Conservation (phyloP, 2,797 vertebrate species). For the Tapirus indicus region DNA sequence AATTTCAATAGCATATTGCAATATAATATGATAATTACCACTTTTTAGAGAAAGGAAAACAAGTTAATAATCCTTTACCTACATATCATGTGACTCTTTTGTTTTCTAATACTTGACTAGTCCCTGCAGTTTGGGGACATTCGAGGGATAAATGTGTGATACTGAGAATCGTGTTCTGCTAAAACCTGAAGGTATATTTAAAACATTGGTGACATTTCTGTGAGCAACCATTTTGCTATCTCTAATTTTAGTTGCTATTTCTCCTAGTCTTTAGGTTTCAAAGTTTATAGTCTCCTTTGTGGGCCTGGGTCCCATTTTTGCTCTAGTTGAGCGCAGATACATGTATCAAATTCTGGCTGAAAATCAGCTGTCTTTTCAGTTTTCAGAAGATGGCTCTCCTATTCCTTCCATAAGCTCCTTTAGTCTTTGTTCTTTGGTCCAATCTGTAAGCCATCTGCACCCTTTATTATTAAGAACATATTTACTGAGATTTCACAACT, state of each 20-base stretch:
- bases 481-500: slow-evolving; percentile 89
- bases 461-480: slow-evolving; percentile 87
- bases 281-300: slow-evolving; percentile 66
- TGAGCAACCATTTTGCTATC: slow-evolving; percentile 6
- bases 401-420: slow-evolving; percentile 73
- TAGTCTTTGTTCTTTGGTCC: slow-evolving; percentile 78
- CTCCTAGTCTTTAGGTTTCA: slow-evolving; percentile 56
- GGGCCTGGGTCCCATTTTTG: slow-evolving; percentile 68
- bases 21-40: slow-evolving; percentile 81
- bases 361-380: slow-evolving; percentile 77
- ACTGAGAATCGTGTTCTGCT: background rate
- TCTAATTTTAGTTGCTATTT: slow-evolving; percentile 50
- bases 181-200: slow-evolving; percentile 5
- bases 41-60: slow-evolving; percentile 75
- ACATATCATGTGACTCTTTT: slow-evolving; percentile 66
- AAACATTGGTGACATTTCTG: background rate
- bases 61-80: slow-evolving; percentile 73
- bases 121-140: background rate
- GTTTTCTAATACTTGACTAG: slow-evolving; percentile 69
- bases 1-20: slow-evolving; percentile 68
- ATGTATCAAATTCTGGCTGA: slow-evolving; percentile 81
- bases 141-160: background rate
- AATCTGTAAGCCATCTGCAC: slow-evolving; percentile 85
- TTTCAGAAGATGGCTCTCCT: slow-evolving; percentile 82
- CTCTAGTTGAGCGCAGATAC: slow-evolving; percentile 72